These are phyloP conservation scores for Lasius platythorax DNA, from an alignment of 2,888 invertebrate genomes.

Conservation along the genomic window DNA sequence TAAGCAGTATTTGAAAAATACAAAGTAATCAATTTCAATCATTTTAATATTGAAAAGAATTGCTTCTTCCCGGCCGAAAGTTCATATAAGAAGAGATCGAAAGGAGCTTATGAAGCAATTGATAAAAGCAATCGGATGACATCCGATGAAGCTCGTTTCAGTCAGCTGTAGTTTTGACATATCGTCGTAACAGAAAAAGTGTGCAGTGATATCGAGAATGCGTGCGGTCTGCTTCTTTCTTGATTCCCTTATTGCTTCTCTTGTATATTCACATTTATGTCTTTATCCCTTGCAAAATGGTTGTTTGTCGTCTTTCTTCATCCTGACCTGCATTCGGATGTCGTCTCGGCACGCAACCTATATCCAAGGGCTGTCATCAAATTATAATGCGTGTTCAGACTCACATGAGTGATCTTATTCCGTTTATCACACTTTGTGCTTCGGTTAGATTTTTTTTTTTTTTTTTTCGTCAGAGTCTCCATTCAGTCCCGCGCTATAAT, in stretches of 20 bases:
- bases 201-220: neutral
- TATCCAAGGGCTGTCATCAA: slow-evolving; percentile 41
- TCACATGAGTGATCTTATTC: slow-evolving; percentile 37
- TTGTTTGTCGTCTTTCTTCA: neutral
- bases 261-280: slow-evolving; percentile 32
- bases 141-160: neutral
- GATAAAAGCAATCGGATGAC: neutral
- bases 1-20: neutral
- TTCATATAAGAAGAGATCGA: neutral
- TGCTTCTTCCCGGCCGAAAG: neutral
- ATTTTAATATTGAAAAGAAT: neutral
- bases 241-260: neutral
- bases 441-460: neutral
- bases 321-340: slow-evolving; percentile 43
- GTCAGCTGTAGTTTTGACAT: slow-evolving; percentile 21
- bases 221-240: slow-evolving; percentile 14
- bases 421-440: slow-evolving; percentile 28
- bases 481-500: neutral
- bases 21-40: neutral
- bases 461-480: neutral
- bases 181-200: slow-evolving; percentile 13
- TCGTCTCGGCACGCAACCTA: slow-evolving; percentile 36
- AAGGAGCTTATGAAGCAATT: slow-evolving; percentile 2
- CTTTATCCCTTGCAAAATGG: slow-evolving; percentile 25
- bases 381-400: slow-evolving; percentile 31